Evolutionary conservation across 2,888 invertebrate species (phyloP).

Genomic region (Ochlodes sylvanus): DNA sequence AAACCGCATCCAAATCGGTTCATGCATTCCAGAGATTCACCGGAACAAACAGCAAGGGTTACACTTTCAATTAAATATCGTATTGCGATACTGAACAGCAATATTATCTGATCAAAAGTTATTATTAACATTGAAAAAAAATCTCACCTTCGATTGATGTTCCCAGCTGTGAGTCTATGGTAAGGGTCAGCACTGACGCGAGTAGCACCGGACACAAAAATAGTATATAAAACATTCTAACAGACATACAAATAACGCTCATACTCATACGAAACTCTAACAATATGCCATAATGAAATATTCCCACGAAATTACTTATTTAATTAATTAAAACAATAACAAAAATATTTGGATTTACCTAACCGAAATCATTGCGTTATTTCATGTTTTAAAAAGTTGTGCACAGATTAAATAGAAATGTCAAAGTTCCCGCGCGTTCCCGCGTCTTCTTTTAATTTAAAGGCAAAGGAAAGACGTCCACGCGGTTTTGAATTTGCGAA

Average conservation of each 20-base stretch:
- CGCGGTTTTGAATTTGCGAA: conserved; percentile 69
- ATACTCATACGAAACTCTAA: conserved; percentile 27
- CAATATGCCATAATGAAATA: conserved; percentile 28
- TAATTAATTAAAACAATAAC: conserved; percentile 35
- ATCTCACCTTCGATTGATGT: conserved; percentile 77
- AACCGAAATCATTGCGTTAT: conserved; percentile 32
- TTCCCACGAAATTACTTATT: conserved; percentile 26
- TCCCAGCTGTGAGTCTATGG: conserved; percentile 76
- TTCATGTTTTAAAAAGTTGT: conserved; percentile 35
- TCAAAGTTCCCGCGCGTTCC: conserved; percentile 49
- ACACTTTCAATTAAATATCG: too few species aligned
- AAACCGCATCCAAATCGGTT: too few species aligned
- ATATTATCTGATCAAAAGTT: too few species aligned
- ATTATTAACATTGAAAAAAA: too few species aligned
- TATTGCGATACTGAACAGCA: too few species aligned
- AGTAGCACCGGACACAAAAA: conserved; percentile 71
- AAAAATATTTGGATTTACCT: conserved; percentile 29
- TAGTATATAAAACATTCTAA: conserved; percentile 69
- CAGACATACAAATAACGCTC: conserved; percentile 49
- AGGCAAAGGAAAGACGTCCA: conserved; percentile 64
- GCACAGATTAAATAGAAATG: conserved; percentile 42
- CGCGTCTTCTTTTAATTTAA: conserved; percentile 49
- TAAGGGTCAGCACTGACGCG: conserved; percentile 70
- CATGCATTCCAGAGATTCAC: too few species aligned
- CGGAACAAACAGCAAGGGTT: too few species aligned